Base-by-base conservation (phyloP, 2,888 invertebrate genomes). In the Myopa tessellatipennis region DNA sequence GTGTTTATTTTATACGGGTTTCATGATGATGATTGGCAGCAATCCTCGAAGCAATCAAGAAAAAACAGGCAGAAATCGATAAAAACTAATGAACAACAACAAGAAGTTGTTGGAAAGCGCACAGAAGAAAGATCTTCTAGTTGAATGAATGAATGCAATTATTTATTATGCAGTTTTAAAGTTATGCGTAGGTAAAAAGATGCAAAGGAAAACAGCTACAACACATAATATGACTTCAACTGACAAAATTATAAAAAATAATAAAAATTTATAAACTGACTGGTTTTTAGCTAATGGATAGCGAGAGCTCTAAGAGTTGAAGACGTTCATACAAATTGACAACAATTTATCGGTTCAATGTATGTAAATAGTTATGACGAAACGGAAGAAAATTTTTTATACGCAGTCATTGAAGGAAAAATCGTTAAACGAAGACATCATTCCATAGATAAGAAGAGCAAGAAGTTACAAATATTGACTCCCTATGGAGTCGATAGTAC, bases 321-420 rank as follows among this genome's bases (percentile, higher is more conserved):
- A 69, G 14, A 50, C 26, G 34, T 69, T 8, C 14, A 45, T 50
- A 1, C 38, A n/a, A 60, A 8, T 72, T 72, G 71, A 60, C 60
- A 60, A 8, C 58, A 60, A 72, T 60, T 72, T 58, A 58, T 40
- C 45, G 38, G 36, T 60, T 58, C 40, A 72, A 72, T 72, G n/a
- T 16, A 58, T 6, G n/a, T 8, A 40, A 40, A 40, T 38, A n/a
- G n/a, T 58, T 55, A 72, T 45, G 6, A 45, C 55, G 7, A 36
- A 60, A 40, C 71, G 60, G 40, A 58, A 72, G 38, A 18, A 4
- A 18, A 4, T 16, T 38, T 72, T n/a, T 40, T 60, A 38, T 60
- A 60, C 34, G 7, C 34, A 69, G 52, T 69, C 69, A 69, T 18
- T 69, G 52, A 26, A 26, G 26, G 2, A 26, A 26, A 26, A 26